Evolutionary conservation across 2,797 vertebrate species (phyloP).

Genomic region (Myotis planiceps): DNA sequence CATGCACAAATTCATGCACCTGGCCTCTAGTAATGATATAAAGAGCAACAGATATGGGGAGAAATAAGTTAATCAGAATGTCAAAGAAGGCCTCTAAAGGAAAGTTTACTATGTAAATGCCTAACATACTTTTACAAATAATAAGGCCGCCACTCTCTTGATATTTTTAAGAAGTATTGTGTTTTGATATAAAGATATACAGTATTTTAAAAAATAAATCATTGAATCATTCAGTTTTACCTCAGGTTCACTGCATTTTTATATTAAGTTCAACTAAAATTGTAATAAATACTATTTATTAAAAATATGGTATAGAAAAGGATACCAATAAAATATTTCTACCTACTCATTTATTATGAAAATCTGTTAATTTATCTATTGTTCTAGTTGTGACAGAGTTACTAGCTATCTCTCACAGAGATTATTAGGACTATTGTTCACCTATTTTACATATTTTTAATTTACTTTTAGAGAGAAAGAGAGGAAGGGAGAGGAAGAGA

Average conservation of each 20-base stretch:
- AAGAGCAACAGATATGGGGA: neutral
- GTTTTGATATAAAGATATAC: neutral
- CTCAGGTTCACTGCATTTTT: neutral
- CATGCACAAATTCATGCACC: no score
- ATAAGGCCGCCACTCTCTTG: neutral
- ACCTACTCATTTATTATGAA: neutral
- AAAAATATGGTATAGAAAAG: neutral
- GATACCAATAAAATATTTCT: neutral
- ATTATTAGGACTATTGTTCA: neutral
- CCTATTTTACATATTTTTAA: neutral
- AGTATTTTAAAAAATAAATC: neutral
- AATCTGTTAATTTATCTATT: neutral
- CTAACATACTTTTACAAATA: neutral
- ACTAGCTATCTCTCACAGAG: neutral
- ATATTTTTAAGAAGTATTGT: neutral
- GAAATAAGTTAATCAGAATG: neutral
- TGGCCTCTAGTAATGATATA: neutral
- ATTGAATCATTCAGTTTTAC: neutral
- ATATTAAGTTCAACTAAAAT: constrained; percentile 22
- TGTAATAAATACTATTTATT: neutral
- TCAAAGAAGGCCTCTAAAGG: neutral
- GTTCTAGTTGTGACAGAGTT: neutral
- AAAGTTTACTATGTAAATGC: neutral
- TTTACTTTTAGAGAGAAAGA: neutral
- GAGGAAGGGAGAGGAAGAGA: neutral